These are phyloP conservation scores for Drosophila ambigua DNA, from an alignment of 1,140 invertebrate genomes.

Conservation along the genomic window DNA sequence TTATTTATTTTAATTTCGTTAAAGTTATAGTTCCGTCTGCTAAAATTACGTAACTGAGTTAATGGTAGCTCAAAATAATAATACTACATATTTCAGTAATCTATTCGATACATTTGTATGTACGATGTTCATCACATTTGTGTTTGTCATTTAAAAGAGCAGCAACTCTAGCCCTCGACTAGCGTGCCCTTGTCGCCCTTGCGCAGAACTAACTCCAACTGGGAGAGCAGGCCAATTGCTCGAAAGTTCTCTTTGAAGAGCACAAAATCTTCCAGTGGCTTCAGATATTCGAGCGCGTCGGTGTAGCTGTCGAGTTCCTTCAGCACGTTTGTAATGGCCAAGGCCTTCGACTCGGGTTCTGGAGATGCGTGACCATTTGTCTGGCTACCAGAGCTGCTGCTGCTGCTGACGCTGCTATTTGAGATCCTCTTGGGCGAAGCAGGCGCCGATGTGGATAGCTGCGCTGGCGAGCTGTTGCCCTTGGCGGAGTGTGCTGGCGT, in stretches of 20 bases:
- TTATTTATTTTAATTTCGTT: conserved; percentile 54
- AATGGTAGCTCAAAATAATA: conserved; percentile 52
- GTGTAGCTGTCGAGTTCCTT: conserved; percentile 72
- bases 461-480: conserved; percentile 43
- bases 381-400: conserved; percentile 31
- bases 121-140: conserved; percentile 76
- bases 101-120: conserved; percentile 53
- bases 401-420: conserved; percentile 4
- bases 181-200: conserved; percentile 72
- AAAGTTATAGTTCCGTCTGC: conserved; percentile 30
- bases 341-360: conserved; percentile 28
- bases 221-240: conserved; percentile 76
- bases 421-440: conserved; percentile 54
- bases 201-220: conserved; percentile 70
- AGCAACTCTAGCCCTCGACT: conserved; percentile 49
- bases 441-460: conserved; percentile 33
- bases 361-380: conserved; percentile 64
- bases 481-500: conserved; percentile 55
- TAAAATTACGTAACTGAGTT: conserved; percentile 23
- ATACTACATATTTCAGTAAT: conserved; percentile 41
- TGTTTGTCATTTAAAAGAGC: conserved; percentile 18
- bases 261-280: conserved; percentile 79
- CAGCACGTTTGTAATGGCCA: conserved; percentile 15
- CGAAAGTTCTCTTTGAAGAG: conserved; percentile 80
- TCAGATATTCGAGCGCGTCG: conserved; percentile 73